Evolutionary conservation across 2,888 invertebrate species (phyloP).

Genomic region (Rhyacophila evoluta): DNA sequence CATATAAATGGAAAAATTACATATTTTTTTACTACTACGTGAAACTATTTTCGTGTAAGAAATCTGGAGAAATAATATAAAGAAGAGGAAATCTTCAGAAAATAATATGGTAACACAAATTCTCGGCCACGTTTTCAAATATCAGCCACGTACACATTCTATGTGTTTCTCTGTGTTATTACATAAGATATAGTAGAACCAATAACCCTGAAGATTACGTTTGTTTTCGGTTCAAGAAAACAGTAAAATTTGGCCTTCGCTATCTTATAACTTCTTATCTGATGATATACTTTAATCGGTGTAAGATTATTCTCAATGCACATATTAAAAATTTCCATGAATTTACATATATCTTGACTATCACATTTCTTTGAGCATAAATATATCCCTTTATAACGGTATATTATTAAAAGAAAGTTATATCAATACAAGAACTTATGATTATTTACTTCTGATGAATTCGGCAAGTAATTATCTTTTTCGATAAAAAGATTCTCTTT

Average conservation of each 20-base stretch:
- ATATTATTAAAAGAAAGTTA: too few relatives aligned
- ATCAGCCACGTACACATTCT: slow-evolving; percentile 55
- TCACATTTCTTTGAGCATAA: too few relatives aligned
- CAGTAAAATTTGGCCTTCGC: neutral
- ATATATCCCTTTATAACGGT: too few relatives aligned
- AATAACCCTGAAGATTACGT: slow-evolving; percentile 50
- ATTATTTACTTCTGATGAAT: too few relatives aligned
- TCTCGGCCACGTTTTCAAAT: slow-evolving; percentile 55
- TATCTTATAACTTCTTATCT: slow-evolving; percentile 1
- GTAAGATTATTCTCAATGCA: neutral
- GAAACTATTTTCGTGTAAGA: slow-evolving; percentile 20
- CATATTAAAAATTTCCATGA: too few relatives aligned
- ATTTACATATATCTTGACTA: too few relatives aligned
- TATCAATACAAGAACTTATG: too few relatives aligned
- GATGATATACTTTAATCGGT: neutral
- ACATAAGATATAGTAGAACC: slow-evolving; percentile 54
- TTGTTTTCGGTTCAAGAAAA: slow-evolving; percentile 40
- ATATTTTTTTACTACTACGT: slow-evolving; percentile 13
- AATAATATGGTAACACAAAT: slow-evolving; percentile 55
- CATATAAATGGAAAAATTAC: slow-evolving; percentile 10
- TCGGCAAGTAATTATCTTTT: too few relatives aligned
- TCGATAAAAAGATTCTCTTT: too few relatives aligned
- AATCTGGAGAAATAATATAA: slow-evolving; percentile 25
- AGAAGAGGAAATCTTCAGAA: slow-evolving; percentile 39
- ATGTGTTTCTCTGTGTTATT: slow-evolving; percentile 54